Conservation (phyloP, 2,888 invertebrate genomes). For the Thecophora atra region DNA sequence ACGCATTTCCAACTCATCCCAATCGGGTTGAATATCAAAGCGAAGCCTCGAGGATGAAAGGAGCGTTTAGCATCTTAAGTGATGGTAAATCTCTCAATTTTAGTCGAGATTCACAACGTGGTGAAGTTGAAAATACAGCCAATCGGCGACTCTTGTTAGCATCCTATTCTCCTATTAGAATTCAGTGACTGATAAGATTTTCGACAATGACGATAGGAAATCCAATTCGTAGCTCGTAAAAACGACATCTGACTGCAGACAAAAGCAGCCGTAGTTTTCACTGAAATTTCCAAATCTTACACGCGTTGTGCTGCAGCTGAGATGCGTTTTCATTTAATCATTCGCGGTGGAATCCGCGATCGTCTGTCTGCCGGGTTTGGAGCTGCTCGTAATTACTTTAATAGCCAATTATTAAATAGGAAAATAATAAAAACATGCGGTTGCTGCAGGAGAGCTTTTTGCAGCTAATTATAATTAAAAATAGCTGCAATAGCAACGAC, state of each 20-base stretch:
- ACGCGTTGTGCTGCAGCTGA: neutral
- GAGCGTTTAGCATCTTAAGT: too few relatives aligned
- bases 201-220: too few relatives aligned
- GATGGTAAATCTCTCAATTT: too few relatives aligned
- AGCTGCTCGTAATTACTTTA: slow-evolving; percentile 54
- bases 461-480: slow-evolving; percentile 60
- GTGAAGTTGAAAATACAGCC: too few relatives aligned
- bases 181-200: too few relatives aligned
- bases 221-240: too few relatives aligned
- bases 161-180: too few relatives aligned
- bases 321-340: slow-evolving; percentile 60
- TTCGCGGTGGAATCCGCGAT: slow-evolving; percentile 39
- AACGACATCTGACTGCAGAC: neutral
- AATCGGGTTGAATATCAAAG: too few relatives aligned
- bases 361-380: slow-evolving; percentile 41
- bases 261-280: neutral
- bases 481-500: slow-evolving; percentile 48
- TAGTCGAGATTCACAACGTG: too few relatives aligned
- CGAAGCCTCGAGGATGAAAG: too few relatives aligned
- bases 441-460: slow-evolving; percentile 53
- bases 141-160: too few relatives aligned
- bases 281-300: slow-evolving; percentile 34
- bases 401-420: slow-evolving; percentile 55
- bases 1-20: too few relatives aligned
- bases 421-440: slow-evolving; percentile 47